Evolutionary conservation across 2,113 vertebrate species (phyloP), one percentile per base, ranked within the genome.

Genomic region (Strigops habroptila): DNA sequence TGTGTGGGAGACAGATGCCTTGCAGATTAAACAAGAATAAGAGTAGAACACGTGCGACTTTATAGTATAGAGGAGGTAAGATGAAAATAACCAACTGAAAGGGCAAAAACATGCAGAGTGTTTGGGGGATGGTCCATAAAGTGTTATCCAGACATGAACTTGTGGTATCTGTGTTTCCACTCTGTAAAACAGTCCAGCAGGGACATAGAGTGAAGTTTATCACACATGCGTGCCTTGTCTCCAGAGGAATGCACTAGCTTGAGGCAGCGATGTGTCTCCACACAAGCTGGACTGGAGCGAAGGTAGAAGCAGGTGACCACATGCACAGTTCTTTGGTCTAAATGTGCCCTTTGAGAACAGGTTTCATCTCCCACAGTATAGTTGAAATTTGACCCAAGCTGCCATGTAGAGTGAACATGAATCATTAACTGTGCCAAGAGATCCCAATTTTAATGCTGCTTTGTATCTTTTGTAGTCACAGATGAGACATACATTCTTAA

Each of bases 1-100:
- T 75, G 17, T 35, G 64, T 67, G 81, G 81, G 68, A 82, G 68
- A 35, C 95, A 95, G 86, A 35, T 92, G 86, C 73, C 83, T n/a
- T 62, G 53, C 89, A 92, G 73, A 93, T 76, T 69, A 60, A 75
- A n/a, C 25, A 76, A 49, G 35, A 65, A 13, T 0, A 52, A 25
- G 18, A 77, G 71, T 33, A 78, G 41, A 91, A 78, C 77, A 67
- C 9, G 49, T 81, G 86, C 0, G 7, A 17, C 80, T n/a, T 57
- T 12, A 3, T 3, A 73, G 48, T 59, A 7, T 6, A 44, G 73
- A 74, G 59, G 25, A 74, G 37, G 19, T n/a, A 57, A 85, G 46
- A 41, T 51, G 49, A n/a, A 80, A 95, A 94, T 4, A 80, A 44
- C 39, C 37, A 48, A 28, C 8, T 9, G 14, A 37, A 67, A 81